Base-by-base conservation (phyloP, 2,888 invertebrate genomes). In the Griposia aprilina region DNA sequence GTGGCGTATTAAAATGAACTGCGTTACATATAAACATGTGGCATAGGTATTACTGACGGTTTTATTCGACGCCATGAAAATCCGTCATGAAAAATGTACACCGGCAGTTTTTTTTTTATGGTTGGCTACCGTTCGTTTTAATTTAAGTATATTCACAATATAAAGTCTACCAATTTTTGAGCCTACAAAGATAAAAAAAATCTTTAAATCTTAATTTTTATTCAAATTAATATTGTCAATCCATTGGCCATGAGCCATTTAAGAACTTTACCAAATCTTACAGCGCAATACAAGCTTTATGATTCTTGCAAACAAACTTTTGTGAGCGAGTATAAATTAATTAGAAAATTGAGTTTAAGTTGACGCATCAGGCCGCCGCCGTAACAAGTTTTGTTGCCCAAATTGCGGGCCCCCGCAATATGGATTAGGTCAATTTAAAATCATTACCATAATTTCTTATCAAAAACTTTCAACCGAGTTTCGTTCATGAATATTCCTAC, bases 391-490 rank as follows among this genome's bases (percentile, higher is more conserved):
- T 92, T 90, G 90, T 91, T 89, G 89, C 88, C 87, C 86, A 88
- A 93, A 92, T 92, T 93, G 90, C 83, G 87, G 88, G 89, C 80
- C 86, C 82, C 89, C 92, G 91, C 93, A 94, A 93, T 94, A 94
- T 94, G 94, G 95, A 94, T 95, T 93, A 93, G 94, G 93, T 94
- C 94, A 93, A 94, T 94, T 94, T 94, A 94, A 94, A 95, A 94
- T 94, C 90, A 95, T 95, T 95, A 94, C 93, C 94, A 95, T 95
- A 95, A 95, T 94, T 94, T 94, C 94, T 94, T 94, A 94, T 93
- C 92, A 91, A 90, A 93, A 94, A 94, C 93, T 94, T 94, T 91
- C 90, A 88, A 92, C 92, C 88, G 91, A 92, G 92, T 93, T 93
- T 89, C 87, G 84, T 84, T 92, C 91, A 94, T 95, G 94, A 95